phyloP scores from a whole-genome alignment of 2,888 invertebrate genomes.

The Trisateles emortualis region DNA sequence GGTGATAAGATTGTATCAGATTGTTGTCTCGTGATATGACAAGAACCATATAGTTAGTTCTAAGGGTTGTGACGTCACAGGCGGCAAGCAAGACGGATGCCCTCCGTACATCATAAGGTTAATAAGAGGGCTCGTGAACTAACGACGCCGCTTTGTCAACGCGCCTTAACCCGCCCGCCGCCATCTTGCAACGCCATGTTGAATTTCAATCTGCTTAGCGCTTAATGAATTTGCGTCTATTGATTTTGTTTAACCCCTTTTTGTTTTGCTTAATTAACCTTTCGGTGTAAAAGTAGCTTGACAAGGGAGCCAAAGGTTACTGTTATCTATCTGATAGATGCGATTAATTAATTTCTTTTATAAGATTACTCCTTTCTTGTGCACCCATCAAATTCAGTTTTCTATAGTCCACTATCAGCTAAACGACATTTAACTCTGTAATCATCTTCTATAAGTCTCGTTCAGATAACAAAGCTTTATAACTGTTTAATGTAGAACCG shows the following conservation, averaged over 20 bases:
- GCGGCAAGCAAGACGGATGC: conserved; percentile 76
- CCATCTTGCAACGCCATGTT: conserved; percentile 83
- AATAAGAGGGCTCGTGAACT: conserved; percentile 87
- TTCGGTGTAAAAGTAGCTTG: conserved; percentile 75
- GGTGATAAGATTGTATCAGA: neutral
- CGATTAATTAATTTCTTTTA: conserved; percentile 35
- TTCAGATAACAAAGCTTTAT: neutral
- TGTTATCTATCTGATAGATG: conserved; percentile 53
- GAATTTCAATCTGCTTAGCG: conserved; percentile 86
- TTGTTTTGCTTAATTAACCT: conserved; percentile 87
- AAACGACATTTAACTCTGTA: neutral
- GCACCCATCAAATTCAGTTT: neutral
- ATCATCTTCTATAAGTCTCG: neutral
- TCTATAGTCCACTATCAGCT: neutral
- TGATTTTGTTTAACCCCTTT: conserved; percentile 87
- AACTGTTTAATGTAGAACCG: neutral
- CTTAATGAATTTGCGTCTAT: conserved; percentile 87
- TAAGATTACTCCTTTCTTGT: conserved; percentile 16
- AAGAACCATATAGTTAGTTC: conserved; percentile 39
- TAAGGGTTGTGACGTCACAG: conserved; percentile 60
- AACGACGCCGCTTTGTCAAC: conserved; percentile 87
- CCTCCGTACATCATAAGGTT: conserved; percentile 87
- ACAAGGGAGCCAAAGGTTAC: conserved; percentile 60
- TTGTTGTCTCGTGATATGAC: conserved; percentile 27
- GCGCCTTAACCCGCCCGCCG: conserved; percentile 79